These are phyloP conservation scores for Amiota minor DNA, from an alignment of 2,888 invertebrate genomes.

Conservation along the genomic window DNA sequence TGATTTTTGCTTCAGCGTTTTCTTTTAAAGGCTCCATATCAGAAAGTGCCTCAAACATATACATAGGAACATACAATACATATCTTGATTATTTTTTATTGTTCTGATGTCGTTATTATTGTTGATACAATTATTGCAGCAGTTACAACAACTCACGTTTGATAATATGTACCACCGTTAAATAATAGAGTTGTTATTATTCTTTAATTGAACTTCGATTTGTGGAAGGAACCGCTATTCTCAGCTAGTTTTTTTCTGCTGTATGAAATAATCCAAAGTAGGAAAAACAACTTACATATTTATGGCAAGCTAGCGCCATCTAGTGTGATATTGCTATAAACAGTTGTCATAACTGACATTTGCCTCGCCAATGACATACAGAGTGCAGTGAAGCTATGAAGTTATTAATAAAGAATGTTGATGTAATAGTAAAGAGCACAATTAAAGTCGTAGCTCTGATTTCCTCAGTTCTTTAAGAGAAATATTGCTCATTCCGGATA, in stretches of 20 bases:
- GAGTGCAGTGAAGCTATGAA: neutral
- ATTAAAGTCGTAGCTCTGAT: neutral
- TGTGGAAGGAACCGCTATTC: neutral
- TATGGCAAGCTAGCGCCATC: slow-evolving; percentile 48
- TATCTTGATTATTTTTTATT: neutral
- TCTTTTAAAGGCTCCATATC: slow-evolving; percentile 52
- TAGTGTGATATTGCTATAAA: slow-evolving; percentile 29
- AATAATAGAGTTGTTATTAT: slow-evolving; percentile 66
- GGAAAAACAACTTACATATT: slow-evolving; percentile 9
- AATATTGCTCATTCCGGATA: slow-evolving; percentile 16
- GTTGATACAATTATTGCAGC: slow-evolving; percentile 34
- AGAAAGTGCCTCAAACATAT: slow-evolving; percentile 17
- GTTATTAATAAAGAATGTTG: slow-evolving; percentile 45
- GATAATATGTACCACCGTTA: slow-evolving; percentile 47
- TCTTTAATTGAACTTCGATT: slow-evolving; percentile 58
- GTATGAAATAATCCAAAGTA: slow-evolving; percentile 25
- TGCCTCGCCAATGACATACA: neutral
- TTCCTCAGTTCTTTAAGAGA: too few relatives aligned
- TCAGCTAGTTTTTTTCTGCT: neutral
- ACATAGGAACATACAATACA: slow-evolving; percentile 52
- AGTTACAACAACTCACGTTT: slow-evolving; percentile 42
- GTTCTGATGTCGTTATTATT: slow-evolving; percentile 40
- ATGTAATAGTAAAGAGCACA: slow-evolving; percentile 30
- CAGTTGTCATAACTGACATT: slow-evolving; percentile 6
- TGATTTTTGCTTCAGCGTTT: slow-evolving; percentile 62